Percentiles rank a stretch among this genome's conserved stretches.
Evolutionary conservation across 2,797 vertebrate genomes (phyloP).

Genomic region (Acanthurus lineatus): DNA sequence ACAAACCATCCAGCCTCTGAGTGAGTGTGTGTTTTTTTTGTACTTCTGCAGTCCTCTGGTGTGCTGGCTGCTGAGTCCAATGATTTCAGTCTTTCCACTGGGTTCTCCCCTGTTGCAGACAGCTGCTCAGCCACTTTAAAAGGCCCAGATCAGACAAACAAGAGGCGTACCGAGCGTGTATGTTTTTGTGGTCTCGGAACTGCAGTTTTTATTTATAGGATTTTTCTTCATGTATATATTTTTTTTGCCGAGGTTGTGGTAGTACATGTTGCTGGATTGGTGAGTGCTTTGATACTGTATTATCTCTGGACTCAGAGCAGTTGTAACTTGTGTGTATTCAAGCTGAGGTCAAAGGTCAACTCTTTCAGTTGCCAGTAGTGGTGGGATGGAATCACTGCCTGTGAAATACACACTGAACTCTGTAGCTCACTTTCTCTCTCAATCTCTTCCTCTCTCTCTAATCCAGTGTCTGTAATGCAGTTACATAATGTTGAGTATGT

Average conservation of each 20-base stretch:
- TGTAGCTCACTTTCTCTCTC: conserved; percentile 12
- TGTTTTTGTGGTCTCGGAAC: conserved; percentile 67
- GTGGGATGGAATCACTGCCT: conserved; percentile 40
- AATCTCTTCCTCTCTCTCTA: conserved; percentile 11
- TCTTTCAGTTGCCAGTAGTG: conserved; percentile 37
- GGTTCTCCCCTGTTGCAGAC: conserved; percentile 59
- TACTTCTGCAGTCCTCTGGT: conserved; percentile 36
- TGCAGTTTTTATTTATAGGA: conserved; percentile 64
- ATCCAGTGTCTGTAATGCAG: conserved; percentile 22
- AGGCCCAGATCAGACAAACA: conserved; percentile 62
- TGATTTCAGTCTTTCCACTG: conserved; percentile 82
- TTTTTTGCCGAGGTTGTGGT: conserved; percentile 23
- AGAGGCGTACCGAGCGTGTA: conserved; percentile 43
- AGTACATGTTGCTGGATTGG: conserved; percentile 16
- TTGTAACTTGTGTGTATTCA: conserved; percentile 37
- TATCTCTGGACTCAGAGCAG: conserved; percentile 42
- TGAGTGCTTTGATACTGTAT: conserved; percentile 38
- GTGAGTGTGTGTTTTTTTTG: conserved; percentile 46
- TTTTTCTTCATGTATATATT: conserved; percentile 24
- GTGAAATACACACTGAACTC: conserved; percentile 16
- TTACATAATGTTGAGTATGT: conserved; percentile 20
- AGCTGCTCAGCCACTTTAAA: conserved; percentile 77
- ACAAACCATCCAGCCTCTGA: conserved; percentile 24
- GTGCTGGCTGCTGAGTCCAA: conserved; percentile 47
- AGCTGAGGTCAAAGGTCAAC: conserved; percentile 47